A percentile compares a stretch with the other conserved stretches of the same genome.
These are phyloP conservation scores for Colinus virginianus DNA, from an alignment of 2,113 vertebrate genomes.

Conservation along the genomic window DNA sequence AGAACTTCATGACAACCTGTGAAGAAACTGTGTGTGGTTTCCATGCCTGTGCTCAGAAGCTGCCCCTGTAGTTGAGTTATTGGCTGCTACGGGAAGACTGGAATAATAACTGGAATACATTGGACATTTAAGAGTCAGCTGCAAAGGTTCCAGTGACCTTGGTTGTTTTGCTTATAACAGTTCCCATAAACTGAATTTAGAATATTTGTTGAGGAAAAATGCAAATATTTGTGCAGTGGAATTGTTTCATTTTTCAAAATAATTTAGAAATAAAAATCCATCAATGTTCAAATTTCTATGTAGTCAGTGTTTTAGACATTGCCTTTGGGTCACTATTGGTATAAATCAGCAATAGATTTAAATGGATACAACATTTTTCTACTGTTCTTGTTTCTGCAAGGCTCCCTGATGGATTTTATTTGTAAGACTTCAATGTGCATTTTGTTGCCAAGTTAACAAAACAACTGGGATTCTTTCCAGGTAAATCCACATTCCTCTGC, in stretches of 20 bases:
- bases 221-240: not conserved
- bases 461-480: not conserved
- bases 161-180: not conserved
- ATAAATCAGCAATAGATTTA: not conserved
- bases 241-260: not conserved
- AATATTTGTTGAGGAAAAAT: not conserved
- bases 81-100: not conserved
- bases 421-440: not conserved
- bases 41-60: not conserved
- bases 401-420: not conserved
- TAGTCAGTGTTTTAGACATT: not conserved
- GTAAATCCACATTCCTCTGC: not conserved
- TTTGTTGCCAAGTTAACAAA: not conserved
- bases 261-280: not conserved
- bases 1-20: not conserved
- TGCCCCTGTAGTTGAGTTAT: not conserved
- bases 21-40: not conserved
- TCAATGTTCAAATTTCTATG: not conserved
- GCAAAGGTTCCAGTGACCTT: not conserved
- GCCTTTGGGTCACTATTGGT: not conserved
- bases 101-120: not conserved
- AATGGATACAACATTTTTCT: not conserved
- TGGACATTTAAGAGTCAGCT: not conserved
- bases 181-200: not conserved
- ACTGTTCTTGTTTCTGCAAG: not conserved